Base-by-base conservation (phyloP, 2,797 vertebrate species). In the Rhinoraja longicauda region DNA sequence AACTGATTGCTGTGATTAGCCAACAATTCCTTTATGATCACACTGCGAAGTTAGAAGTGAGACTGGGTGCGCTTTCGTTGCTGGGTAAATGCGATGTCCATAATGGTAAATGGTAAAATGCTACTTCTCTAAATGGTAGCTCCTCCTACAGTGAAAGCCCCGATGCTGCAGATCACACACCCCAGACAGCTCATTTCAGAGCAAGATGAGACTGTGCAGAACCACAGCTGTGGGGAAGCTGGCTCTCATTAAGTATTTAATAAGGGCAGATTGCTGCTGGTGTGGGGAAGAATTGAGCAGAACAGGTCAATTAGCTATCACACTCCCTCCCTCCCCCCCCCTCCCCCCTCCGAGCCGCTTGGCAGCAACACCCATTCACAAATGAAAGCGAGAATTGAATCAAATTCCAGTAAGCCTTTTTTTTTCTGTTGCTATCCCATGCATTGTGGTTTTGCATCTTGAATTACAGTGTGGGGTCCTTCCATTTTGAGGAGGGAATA, bases 161-260 rank as follows among this genome's bases (percentile, higher is more conserved):
- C 39, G 8, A 13, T 32, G 39, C 24, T 75, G 67, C 90, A 53
- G 36, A 75, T 29, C 90, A 17, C 39, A 75, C 90, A 26, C 21
- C 45, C 24, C 32, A 29, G 70, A 75, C 90, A 73, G 90, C 39
- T 92, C 70, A 75, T 92, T 92, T 75, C 90, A 53, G 70, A 45
- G 24, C 29, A 70, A 75, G 45, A n/a, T 75, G 64, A 75, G 70
- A 92, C 26, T 75, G 67, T 70, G 72, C 90, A 91, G 67, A 26
- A 39, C 29, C 21, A 12, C 90, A 92, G 90, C 90, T 92, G 90
- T 53, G 39, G 39, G 36, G 70, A 92, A 12, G 39, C 39, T 53
- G 70, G 1, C 39, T 45, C 75, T 92, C 90, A 92, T 75, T 92
- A 92, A 75, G 36, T 73, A 92, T 92, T 92, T 92, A 92, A 92